Percentiles rank a stretch among this genome's conserved stretches.
These are phyloP conservation scores for Scyliorhinus canicula DNA, from an alignment of 2,797 vertebrate species.

Conservation along the genomic window DNA sequence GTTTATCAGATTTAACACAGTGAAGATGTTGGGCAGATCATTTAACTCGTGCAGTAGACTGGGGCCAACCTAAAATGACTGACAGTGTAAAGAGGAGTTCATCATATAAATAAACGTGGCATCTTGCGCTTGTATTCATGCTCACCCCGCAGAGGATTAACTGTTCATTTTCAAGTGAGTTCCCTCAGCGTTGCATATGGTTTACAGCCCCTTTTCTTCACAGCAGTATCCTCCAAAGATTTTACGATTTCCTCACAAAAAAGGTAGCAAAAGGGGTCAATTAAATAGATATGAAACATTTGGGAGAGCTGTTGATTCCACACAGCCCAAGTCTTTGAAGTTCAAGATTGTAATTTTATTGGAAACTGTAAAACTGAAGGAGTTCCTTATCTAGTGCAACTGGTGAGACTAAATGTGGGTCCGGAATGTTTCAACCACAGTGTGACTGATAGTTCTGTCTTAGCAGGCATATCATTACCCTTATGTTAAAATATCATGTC, in stretches of 20 bases:
- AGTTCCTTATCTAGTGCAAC: conserved; percentile 34
- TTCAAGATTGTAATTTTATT: conserved; percentile 40
- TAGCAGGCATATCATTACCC: conserved; percentile 35
- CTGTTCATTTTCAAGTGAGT: not conserved
- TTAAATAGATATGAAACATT: conserved; percentile 56
- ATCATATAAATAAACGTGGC: not conserved
- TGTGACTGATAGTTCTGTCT: conserved; percentile 33
- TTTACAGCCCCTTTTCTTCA: not conserved
- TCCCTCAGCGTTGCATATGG: not conserved
- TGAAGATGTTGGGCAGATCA: not conserved
- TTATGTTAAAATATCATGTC: conserved; percentile 40
- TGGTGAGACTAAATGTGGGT: conserved; percentile 49
- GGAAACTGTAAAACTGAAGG: conserved; percentile 40
- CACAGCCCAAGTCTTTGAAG: conserved; percentile 41
- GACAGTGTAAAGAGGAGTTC: not conserved
- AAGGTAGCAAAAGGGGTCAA: conserved; percentile 43
- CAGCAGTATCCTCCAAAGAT: not conserved
- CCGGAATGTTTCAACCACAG: conserved; percentile 48
- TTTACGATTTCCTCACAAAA: conserved; percentile 39
- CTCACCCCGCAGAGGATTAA: not conserved
- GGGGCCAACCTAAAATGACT: not conserved
- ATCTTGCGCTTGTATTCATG: not conserved
- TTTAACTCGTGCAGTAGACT: not conserved
- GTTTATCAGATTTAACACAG: not conserved
- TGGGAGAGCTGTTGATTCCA: conserved; percentile 39